Evolutionary conservation across 2,888 invertebrate species (phyloP).

Genomic region (Xanthia icteritia): DNA sequence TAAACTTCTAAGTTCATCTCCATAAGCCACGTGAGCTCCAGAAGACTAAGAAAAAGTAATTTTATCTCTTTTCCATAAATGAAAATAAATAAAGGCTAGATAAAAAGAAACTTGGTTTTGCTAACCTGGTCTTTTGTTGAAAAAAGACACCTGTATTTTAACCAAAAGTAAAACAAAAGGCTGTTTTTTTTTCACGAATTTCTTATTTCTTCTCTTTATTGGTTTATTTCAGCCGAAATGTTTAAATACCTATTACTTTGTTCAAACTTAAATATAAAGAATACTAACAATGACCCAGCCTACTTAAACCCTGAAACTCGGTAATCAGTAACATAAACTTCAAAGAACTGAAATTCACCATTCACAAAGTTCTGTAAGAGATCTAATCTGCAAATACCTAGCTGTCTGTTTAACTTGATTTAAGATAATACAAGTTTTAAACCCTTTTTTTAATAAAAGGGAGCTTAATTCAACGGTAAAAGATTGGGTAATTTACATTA

Average conservation of each 20-base stretch:
- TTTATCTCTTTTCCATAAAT: background rate
- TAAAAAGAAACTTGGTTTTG: too few relatives aligned
- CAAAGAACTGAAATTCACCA: constrained; percentile 16
- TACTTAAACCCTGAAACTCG: constrained; percentile 25
- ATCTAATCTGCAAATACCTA: constrained; percentile 37
- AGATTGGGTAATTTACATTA: constrained; percentile 36
- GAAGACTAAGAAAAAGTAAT: background rate
- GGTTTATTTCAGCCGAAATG: background rate
- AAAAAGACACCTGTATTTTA: constrained; percentile 1
- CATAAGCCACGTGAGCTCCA: background rate
- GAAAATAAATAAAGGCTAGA: background rate
- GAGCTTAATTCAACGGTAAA: constrained; percentile 18
- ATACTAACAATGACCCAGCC: constrained; percentile 28
- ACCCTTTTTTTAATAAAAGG: constrained; percentile 23
- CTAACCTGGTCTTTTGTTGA: too few relatives aligned
- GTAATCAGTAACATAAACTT: constrained; percentile 39
- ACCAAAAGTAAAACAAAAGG: background rate
- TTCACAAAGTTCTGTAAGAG: constrained; percentile 54
- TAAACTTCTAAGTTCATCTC: background rate
- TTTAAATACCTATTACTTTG: background rate
- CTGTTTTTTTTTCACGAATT: background rate
- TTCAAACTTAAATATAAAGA: constrained; percentile 28
- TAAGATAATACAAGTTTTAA: constrained; percentile 43
- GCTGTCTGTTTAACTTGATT: constrained; percentile 47
- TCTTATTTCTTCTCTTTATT: too few relatives aligned